Base-by-base conservation (phyloP, 2,888 invertebrate genomes). In the Cordilura impudica region DNA sequence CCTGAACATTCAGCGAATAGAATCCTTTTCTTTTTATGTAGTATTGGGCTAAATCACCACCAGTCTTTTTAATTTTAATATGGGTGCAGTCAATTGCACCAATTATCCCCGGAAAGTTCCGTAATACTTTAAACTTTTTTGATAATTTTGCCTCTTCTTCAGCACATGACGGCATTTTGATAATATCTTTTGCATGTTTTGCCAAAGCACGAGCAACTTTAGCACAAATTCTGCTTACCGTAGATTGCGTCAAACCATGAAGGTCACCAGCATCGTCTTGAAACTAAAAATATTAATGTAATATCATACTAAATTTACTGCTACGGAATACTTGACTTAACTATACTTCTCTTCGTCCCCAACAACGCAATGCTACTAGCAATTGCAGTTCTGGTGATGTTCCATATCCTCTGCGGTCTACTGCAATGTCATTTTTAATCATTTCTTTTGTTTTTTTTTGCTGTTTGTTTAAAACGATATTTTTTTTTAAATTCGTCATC, bases 211-310 rank as follows among this genome's bases (percentile, higher is more conserved):
- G 5, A 54, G 29, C 5, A 54, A 29, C 54, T 54, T 16, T 54
- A 14, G 29, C 29, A 29, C 54, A 54, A 54, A 26, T 54, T 26
- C 54, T 26, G 12, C 54, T 54, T 14, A 54, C 54, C 10, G 54
- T 54, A 16, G 54, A 35, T 54, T 54, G 31, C 8, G 6, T 14
- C 14, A 29, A 16, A 26, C 23, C 54, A 54, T 54, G 54, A 26
- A 54, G 31, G 31, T 54, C 54, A 21, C 26, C 21, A 29, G 54
- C 54, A 26, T 54, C 54, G 31, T 54, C 54, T 54, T 54, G 54
- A 54, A 54, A 29, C 31, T 54, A 8, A 45, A 16, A 45, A 16
- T 16, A 45, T 45, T 6, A 14, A 26, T 26, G 26, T 26, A 26
- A 26, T 2, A 2, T n/a, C 3, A 16, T 45, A 14, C 45, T 45